phyloP scores from a whole-genome alignment of 2,113 vertebrate species.

The Excalfactoria chinensis region DNA sequence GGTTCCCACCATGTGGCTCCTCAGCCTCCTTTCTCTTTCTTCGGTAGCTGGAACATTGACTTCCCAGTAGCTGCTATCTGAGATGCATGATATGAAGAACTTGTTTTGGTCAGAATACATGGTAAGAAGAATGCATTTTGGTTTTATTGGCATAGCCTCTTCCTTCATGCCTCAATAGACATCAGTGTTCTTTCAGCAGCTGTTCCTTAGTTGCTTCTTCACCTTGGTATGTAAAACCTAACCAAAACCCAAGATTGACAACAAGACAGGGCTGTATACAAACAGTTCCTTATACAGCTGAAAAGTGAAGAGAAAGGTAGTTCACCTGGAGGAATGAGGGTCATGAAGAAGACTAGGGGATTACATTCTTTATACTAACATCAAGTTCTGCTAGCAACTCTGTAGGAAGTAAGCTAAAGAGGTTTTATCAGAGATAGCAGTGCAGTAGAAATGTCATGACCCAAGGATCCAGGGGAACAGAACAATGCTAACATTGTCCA shows the following conservation, averaged over 20 bases:
- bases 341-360: neutral
- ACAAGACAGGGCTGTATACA: neutral
- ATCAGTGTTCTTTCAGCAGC: neutral
- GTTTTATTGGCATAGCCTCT: neutral
- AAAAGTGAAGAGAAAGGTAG: neutral
- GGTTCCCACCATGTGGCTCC: neutral
- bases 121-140: neutral
- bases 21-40: neutral
- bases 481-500: neutral
- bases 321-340: neutral
- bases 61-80: neutral
- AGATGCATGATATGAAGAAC: neutral
- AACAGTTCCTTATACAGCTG: neutral
- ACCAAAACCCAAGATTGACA: neutral
- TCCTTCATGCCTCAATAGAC: neutral
- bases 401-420: neutral
- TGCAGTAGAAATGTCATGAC: conserved; percentile 19
- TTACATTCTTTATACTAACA: neutral
- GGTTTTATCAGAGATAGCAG: neutral
- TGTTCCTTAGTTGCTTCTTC: neutral
- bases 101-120: neutral
- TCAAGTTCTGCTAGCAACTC: neutral
- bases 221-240: neutral
- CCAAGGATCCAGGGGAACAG: neutral
- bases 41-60: neutral